Conservation (phyloP, 2,797 vertebrate genomes). For the Pogoniulus pusillus region DNA sequence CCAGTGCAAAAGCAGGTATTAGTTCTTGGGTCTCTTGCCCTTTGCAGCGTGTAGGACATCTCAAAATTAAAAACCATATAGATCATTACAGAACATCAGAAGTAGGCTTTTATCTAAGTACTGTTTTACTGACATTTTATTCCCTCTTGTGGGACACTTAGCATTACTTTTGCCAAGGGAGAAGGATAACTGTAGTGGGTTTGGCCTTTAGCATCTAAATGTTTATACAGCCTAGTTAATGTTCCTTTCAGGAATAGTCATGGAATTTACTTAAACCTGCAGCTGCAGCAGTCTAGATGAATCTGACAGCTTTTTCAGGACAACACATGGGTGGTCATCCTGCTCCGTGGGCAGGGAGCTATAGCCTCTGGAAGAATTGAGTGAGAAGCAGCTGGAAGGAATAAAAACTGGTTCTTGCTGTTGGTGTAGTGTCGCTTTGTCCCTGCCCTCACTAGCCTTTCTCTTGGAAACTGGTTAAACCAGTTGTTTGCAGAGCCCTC, state of each 20-base stretch:
- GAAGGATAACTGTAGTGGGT: accelerated
- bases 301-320: neutral
- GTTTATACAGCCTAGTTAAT: neutral
- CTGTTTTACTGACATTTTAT: neutral
- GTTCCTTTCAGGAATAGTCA: neutral
- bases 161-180: neutral
- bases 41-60: neutral
- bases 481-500: neutral
- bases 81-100: neutral
- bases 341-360: neutral
- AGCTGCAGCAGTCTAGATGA: neutral
- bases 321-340: neutral
- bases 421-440: neutral
- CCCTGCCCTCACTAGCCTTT: neutral
- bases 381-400: neutral
- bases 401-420: neutral
- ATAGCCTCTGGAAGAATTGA: neutral
- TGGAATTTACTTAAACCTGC: neutral
- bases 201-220: neutral
- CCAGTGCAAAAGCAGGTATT: accelerated
- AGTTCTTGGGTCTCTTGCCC: neutral
- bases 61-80: neutral
- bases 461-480: neutral
- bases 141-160: neutral
- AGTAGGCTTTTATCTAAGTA: neutral